Base-by-base conservation (phyloP, 2,797 vertebrate species). In the Champsocephalus esox region DNA sequence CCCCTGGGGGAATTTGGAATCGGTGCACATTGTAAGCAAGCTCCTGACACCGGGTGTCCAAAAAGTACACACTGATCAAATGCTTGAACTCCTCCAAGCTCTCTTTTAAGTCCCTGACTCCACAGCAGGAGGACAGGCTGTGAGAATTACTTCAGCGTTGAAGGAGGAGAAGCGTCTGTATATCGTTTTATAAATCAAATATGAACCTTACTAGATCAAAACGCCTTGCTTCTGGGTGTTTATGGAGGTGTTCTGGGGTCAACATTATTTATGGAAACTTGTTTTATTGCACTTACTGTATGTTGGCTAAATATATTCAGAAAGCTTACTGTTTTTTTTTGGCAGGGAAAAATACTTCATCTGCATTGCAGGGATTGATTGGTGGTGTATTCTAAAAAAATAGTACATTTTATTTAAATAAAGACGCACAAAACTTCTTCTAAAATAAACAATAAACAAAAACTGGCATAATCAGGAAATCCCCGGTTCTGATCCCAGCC, bases 31-130 rank as follows among this genome's bases (percentile, higher is more conserved):
- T 77, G 77, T 85, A 74, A n/a, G 58, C 3, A 19, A 83, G 64
- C 71, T 82, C 73, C 80, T 79, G 63, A 82, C 84, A 84, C 79
- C 73, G 6, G 59, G 62, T 60, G 50, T 52, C 67, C 82, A 73
- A 66, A 67, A 77, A 62, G 64, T 63, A 66, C 61, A 71, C 63
- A 19, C 66, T 16, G 66, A 81, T 74, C 85, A 82, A 89, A 82
- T 88, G 82, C 82, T 79, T 77, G 10, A 66, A 83, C 69, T 34
- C 46, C 70, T 64, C 38, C 67, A 81, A 81, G 77, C 54, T 61
- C 68, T 55, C 66, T 68, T 83, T 84, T 83, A 89, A 81, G 80
- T 87, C 79, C 60, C 68, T 85, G 82, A 88, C 89, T 72, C 77
- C 65, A 66, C 84, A 90, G 86, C 85, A 87, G 88, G 84, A 87